Percentiles rank a stretch among this genome's conserved stretches.
Evolutionary conservation across 2,113 vertebrate species (phyloP).

Genomic region (Hyperoodon ampullatus): DNA sequence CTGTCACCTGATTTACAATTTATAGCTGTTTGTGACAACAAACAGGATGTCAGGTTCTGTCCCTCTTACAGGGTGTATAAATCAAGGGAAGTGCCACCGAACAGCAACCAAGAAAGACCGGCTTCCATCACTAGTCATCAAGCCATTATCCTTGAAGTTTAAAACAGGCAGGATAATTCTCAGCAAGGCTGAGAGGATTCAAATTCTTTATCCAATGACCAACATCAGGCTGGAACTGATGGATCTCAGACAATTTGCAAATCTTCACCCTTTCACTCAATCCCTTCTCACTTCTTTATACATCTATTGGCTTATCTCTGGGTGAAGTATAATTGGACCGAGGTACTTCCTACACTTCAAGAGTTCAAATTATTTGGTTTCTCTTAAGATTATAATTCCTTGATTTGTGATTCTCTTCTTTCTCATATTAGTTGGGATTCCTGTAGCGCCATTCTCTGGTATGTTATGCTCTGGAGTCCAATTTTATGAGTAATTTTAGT

Average conservation of each 20-base stretch:
- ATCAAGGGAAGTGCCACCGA: background rate
- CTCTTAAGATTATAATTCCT: background rate
- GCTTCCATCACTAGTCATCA: background rate
- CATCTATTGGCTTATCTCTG: background rate
- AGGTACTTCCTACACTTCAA: background rate
- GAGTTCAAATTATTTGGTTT: background rate
- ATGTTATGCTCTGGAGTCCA: background rate
- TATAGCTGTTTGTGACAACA: background rate
- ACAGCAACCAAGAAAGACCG: background rate
- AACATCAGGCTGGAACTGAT: background rate
- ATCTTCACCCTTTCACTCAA: background rate
- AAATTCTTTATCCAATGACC: background rate
- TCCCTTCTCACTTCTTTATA: background rate
- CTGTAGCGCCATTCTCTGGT: background rate
- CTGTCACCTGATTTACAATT: conserved; percentile 28
- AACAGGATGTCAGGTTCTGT: conserved; percentile 22
- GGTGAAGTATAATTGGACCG: background rate
- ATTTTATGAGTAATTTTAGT: background rate
- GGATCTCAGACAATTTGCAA: background rate
- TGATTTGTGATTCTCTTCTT: background rate
- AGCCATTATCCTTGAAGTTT: background rate
- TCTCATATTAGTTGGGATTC: background rate
- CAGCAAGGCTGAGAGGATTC: background rate
- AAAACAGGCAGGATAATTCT: background rate
- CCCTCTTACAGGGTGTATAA: background rate